Conservation (phyloP, 2,113 vertebrate species). For the Laticauda colubrina region DNA sequence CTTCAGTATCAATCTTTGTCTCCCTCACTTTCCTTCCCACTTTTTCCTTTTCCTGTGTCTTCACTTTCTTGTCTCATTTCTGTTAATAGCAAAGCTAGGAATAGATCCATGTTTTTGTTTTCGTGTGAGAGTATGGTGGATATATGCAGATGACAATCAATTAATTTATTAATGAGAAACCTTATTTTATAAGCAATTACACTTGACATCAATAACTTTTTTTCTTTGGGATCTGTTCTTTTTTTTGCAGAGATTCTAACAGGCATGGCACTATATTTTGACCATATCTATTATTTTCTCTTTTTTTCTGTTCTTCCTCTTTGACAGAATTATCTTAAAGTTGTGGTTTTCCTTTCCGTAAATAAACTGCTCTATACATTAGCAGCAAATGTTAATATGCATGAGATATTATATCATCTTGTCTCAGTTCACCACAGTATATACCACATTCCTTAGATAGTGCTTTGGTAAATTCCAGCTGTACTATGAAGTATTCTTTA, state of each 20-base stretch:
- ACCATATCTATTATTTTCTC: not conserved
- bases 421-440: constrained; percentile 51
- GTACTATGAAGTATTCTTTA: not conserved
- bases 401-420: constrained; percentile 51
- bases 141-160: not conserved
- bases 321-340: constrained; percentile 54
- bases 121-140: not conserved
- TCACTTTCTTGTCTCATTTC: not conserved
- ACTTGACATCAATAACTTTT: not conserved
- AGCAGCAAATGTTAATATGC: constrained; percentile 58
- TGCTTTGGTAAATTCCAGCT: not conserved
- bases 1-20: not conserved
- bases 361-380: constrained; percentile 52
- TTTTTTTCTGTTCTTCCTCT: constrained; percentile 49
- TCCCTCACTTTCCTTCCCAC: not conserved
- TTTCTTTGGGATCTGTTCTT: not conserved
- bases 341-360: not conserved
- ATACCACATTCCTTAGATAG: constrained; percentile 18
- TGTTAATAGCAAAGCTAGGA: not conserved
- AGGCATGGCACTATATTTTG: not conserved
- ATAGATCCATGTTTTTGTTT: not conserved
- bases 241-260: not conserved
- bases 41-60: not conserved
- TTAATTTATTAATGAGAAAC: not conserved
- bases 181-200: not conserved